phyloP scores from a whole-genome alignment of 2,113 vertebrate species.

The Scopus umbretta region DNA sequence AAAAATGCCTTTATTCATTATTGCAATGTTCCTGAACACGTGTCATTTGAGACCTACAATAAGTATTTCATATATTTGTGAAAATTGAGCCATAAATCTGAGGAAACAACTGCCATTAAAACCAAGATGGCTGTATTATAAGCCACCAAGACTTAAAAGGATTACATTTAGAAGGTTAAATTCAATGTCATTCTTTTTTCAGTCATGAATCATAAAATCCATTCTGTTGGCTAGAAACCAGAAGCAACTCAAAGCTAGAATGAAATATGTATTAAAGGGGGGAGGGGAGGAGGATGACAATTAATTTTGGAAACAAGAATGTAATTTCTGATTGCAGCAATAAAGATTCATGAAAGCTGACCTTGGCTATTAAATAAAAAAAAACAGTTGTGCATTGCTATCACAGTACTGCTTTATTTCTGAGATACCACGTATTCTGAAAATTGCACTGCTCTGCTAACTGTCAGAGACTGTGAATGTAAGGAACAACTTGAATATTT shows the following conservation, averaged over 20 bases:
- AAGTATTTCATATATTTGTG: conserved; percentile 1
- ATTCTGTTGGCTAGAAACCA: conserved; percentile 14
- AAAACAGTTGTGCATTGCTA: neutral
- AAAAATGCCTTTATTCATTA: conserved; percentile 36
- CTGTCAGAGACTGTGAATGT: neutral
- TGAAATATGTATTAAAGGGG: neutral
- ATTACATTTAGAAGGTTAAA: conserved; percentile 60
- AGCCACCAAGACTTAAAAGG: conserved; percentile 27
- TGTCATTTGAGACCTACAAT: conserved; percentile 30
- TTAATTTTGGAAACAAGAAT: conserved; percentile 38
- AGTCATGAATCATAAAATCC: conserved; percentile 4
- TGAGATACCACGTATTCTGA: neutral
- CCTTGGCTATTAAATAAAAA: neutral
- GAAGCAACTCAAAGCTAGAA: neutral
- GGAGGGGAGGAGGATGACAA: neutral
- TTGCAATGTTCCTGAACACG: neutral
- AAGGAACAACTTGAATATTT: neutral
- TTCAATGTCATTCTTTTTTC: conserved; percentile 50
- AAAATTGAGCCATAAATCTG: conserved; percentile 31
- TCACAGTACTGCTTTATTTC: neutral
- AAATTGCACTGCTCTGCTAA: neutral
- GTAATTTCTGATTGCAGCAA: neutral
- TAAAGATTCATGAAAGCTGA: neutral
- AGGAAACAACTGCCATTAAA: conserved; percentile 20
- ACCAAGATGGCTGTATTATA: conserved; percentile 21